Evolutionary conservation across 2,113 vertebrate genomes (phyloP).

Genomic region (Lepisosteus oculatus): DNA sequence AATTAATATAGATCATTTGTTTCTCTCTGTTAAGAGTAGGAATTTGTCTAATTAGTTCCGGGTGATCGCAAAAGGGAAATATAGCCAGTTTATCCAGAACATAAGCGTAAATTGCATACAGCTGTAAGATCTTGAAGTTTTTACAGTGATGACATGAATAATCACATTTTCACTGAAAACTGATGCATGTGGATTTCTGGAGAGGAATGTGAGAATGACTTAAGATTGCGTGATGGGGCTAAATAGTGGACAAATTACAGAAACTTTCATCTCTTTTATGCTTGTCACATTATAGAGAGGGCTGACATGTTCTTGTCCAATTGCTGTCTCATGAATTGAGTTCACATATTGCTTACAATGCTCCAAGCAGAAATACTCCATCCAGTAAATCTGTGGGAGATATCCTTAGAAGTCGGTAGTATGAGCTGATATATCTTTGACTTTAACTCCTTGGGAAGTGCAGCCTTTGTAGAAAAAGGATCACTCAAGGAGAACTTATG

Average conservation of each 20-base stretch:
- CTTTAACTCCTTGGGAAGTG: too few species aligned
- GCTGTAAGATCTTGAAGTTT: conserved; percentile 37
- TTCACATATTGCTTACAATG: too few species aligned
- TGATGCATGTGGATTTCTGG: conserved; percentile 44
- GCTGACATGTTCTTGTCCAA: too few species aligned
- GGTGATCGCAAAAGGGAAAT: conserved; percentile 38
- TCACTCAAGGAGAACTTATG: too few species aligned
- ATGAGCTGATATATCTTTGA: too few species aligned
- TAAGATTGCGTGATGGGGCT: conserved; percentile 50
- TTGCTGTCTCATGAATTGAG: too few species aligned
- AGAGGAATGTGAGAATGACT: conserved; percentile 50
- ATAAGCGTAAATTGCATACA: conserved; percentile 39
- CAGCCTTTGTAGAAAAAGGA: too few species aligned
- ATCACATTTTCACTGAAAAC: conserved; percentile 45
- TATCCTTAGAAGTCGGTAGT: too few species aligned
- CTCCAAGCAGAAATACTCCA: too few species aligned
- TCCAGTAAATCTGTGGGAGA: too few species aligned
- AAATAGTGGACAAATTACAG: conserved; percentile 21
- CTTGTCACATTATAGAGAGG: not conserved
- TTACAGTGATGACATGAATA: conserved; percentile 45
- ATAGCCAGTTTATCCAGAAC: conserved; percentile 41
- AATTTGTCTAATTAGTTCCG: conserved; percentile 15
- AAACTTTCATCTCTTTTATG: not conserved
- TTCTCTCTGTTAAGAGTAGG: too few species aligned
- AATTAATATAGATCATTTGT: too few species aligned